phyloP scores from a whole-genome alignment of 2,113 vertebrate genomes.

The Aegotheles bennettii region DNA sequence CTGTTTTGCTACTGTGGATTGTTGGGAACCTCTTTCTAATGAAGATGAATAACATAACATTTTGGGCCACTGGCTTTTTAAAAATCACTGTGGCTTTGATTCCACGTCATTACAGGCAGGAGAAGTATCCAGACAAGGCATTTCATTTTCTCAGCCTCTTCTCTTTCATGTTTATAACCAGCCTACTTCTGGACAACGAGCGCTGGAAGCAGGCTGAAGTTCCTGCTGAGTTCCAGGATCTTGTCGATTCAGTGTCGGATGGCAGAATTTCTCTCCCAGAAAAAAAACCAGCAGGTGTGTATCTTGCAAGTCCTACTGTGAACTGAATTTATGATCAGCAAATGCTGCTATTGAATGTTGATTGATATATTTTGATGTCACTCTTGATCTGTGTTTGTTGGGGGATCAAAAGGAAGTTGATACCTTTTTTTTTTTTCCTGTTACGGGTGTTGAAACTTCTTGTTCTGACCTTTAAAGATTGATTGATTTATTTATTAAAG shows the following conservation, averaged over 20 bases:
- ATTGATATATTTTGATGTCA: not conserved
- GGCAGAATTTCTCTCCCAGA: slow-evolving; percentile 90
- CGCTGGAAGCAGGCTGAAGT: slow-evolving; percentile 99
- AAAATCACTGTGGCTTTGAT: not conserved
- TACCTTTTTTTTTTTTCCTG: not conserved
- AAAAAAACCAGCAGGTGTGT: slow-evolving; percentile 82
- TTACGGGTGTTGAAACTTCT: not conserved
- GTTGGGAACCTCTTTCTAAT: not conserved
- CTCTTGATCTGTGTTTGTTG: not conserved
- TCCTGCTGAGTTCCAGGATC: slow-evolving; percentile 94
- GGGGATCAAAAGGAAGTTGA: not conserved
- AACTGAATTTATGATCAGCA: not conserved
- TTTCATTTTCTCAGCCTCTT: not conserved
- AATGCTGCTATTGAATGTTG: not conserved
- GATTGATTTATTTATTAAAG: not conserved
- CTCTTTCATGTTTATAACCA: slow-evolving; percentile 55
- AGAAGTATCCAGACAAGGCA: not conserved
- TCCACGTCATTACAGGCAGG: not conserved
- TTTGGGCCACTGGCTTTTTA: not conserved
- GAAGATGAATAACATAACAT: not conserved
- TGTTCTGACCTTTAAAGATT: not conserved
- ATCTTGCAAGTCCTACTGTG: not conserved
- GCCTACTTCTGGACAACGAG: slow-evolving; percentile 94
- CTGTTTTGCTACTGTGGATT: not conserved
- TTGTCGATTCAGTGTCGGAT: slow-evolving; percentile 89